Evolutionary conservation across 1,140 invertebrate species (phyloP), one percentile per base, ranked within the genome.

Genomic region (Arctopsyche grandis): DNA sequence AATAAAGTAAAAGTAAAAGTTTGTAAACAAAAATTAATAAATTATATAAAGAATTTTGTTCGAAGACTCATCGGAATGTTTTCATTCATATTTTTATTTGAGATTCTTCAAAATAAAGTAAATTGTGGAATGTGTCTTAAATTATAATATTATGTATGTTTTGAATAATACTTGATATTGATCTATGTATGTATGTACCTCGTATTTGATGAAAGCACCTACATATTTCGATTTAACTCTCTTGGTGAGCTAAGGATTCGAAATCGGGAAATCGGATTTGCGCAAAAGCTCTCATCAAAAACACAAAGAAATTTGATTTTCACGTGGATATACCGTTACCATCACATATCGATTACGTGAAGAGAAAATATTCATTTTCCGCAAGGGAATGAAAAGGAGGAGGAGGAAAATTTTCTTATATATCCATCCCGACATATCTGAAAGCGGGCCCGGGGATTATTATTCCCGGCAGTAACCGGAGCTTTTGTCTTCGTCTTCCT

Each of bases 401-500:
- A 21, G 16, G n/a, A 21, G 21, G 71, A 38, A 48, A 74, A 56
- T 74, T 74, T 74, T 56, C 71, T 26, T 52, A 73, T 73, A 73
- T 74, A 74, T 74, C 43, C 22, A 66, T 66, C 24, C 21, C 21
- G n/a, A 74, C 71, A 74, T 74, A 74, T 74, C 71, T 74, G 71
- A 14, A 74, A 22, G 69, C 26, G 12, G 26, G 71, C 24, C 71
- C 52, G 48, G 24, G 71, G 71, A 74, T 74, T 77, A 77, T 77
- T 77, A 77, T 77, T 77, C 75, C 43, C 44, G 60, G 66, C 75
- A 66, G 75, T 77, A 69, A 77, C 75, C 29, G 75, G 46, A 77
- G 75, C 75, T 77, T 77, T 77, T 77, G 66, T 77, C 75, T 77
- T 69, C 46, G 75, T 48, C 66, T 77, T 52, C 63, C 75, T 77